Conservation (phyloP, 2,888 invertebrate genomes). For the Agrypnus murinus region DNA sequence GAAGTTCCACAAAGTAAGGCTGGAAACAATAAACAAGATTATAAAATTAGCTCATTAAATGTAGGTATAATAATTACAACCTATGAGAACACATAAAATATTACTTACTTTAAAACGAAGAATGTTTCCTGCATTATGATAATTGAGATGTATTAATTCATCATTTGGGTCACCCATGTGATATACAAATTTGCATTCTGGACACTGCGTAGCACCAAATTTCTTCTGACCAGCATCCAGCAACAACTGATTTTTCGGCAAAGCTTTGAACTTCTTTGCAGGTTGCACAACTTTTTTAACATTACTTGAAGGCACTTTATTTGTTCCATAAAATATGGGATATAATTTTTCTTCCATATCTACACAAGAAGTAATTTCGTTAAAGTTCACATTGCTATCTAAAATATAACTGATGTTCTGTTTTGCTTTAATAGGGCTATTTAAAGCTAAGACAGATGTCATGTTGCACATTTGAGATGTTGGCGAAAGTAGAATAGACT, state of each 20-base stretch:
- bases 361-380: slow-evolving; percentile 52
- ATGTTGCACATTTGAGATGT: slow-evolving; percentile 73
- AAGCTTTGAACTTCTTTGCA: slow-evolving; percentile 68
- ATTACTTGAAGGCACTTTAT: slow-evolving; percentile 46
- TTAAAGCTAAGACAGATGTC: slow-evolving; percentile 71
- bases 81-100: too few species aligned
- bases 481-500: slow-evolving; percentile 68
- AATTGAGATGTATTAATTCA: slow-evolving; percentile 83
- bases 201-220: slow-evolving; percentile 84
- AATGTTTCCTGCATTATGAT: slow-evolving; percentile 80
- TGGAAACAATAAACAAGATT: too few species aligned
- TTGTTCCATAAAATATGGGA: slow-evolving; percentile 70
- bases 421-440: slow-evolving; percentile 71
- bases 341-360: slow-evolving; percentile 66
- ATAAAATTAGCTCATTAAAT: too few species aligned
- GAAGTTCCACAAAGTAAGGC: too few species aligned
- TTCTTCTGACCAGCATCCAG: slow-evolving; percentile 90
- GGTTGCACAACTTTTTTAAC: slow-evolving; percentile 40
- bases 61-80: too few species aligned
- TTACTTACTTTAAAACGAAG: slow-evolving; percentile 79
- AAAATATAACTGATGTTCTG: slow-evolving; percentile 63
- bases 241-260: slow-evolving; percentile 79
- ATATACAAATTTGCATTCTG: slow-evolving; percentile 83
- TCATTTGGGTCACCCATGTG: slow-evolving; percentile 85
- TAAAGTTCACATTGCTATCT: slow-evolving; percentile 53